Conservation (phyloP, 2,797 vertebrate species). For the Antrozous pallidus region DNA sequence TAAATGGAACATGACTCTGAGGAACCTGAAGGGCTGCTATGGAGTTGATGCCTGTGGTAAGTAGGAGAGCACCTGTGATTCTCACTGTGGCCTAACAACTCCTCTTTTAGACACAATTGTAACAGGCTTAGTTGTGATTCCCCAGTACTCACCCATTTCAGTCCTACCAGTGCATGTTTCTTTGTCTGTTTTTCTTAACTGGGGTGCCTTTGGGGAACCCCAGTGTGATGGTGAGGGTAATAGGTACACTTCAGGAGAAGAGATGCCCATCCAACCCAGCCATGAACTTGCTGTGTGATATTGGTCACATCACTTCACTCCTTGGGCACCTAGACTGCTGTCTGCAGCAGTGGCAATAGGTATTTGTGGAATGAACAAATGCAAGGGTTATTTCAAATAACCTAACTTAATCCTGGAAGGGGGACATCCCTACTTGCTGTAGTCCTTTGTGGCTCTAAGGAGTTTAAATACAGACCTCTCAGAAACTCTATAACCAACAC, state of each 20-base stretch:
- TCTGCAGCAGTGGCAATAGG: neutral
- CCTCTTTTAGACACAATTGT: neutral
- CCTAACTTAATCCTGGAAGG: neutral
- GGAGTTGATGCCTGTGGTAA: rapidly evolving
- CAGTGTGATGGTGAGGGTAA: rapidly evolving
- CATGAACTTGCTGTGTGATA: rapidly evolving
- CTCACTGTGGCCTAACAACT: neutral
- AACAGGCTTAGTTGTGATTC: rapidly evolving
- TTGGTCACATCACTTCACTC: rapidly evolving
- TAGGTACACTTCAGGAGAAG: rapidly evolving
- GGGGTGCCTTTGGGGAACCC: neutral
- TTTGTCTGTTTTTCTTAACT: neutral
- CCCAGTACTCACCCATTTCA: neutral
- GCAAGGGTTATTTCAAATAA: neutral
- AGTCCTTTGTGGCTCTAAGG: neutral
- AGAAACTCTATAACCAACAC: neutral
- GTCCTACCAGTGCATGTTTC: rapidly evolving
- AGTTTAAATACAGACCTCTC: neutral
- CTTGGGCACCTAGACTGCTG: too few relatives aligned
- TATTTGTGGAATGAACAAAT: neutral
- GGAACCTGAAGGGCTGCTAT: neutral
- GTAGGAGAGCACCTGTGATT: neutral
- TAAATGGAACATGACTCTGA: neutral
- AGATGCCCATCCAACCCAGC: neutral
- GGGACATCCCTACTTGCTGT: neutral